Evolutionary conservation across 1,140 invertebrate genomes (phyloP).

Genomic region (Thaumetopoea pityocampa): DNA sequence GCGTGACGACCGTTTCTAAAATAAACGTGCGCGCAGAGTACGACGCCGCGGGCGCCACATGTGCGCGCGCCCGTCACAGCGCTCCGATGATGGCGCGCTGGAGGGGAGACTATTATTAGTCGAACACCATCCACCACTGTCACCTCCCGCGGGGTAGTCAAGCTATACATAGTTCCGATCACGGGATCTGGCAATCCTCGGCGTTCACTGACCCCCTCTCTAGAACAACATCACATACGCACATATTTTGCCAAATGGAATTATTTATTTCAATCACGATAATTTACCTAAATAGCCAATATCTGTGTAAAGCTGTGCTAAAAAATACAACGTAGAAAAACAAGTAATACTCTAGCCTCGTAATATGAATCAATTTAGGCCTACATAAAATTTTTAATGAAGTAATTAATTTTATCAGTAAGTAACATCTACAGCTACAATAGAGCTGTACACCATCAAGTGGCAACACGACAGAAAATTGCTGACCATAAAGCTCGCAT

Average conservation of each 20-base stretch:
- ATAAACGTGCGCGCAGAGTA: constrained; percentile 61
- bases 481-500: constrained; percentile 55
- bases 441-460: too few relatives aligned
- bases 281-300: too few relatives aligned
- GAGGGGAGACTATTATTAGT: constrained; percentile 75
- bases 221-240: constrained; percentile 41
- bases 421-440: too few relatives aligned
- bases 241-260: too few relatives aligned
- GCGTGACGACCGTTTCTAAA: constrained; percentile 69
- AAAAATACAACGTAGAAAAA: too few relatives aligned
- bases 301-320: too few relatives aligned
- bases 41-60: constrained; percentile 55
- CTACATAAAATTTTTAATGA: too few relatives aligned
- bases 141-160: constrained; percentile 71
- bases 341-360: too few relatives aligned
- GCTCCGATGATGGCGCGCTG: constrained; percentile 52
- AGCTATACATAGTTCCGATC: constrained; percentile 70
- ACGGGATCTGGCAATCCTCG: constrained; percentile 62
- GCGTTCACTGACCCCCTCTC: constrained; percentile 69
- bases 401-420: too few relatives aligned
- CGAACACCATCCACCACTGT: constrained; percentile 69
- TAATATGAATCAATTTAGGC: too few relatives aligned
- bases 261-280: too few relatives aligned
- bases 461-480: constrained; percentile 48
- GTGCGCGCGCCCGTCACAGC: constrained; percentile 65